phyloP scores from a whole-genome alignment of 2,113 vertebrate species.

The Mohoua ochrocephala region DNA sequence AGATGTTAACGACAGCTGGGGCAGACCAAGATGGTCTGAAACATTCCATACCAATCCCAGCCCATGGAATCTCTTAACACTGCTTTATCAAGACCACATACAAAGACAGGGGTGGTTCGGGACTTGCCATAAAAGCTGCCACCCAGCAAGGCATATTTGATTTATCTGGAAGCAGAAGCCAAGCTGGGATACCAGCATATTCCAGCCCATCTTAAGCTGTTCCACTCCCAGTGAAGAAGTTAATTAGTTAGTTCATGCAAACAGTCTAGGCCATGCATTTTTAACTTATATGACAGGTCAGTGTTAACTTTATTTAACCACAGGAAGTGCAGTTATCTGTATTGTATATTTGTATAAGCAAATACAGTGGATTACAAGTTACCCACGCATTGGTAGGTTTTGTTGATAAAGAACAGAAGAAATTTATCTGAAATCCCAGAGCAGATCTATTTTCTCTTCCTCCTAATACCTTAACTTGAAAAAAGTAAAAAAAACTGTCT shows the following conservation, averaged over 20 bases:
- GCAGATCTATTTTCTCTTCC: not conserved
- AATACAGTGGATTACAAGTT: not conserved
- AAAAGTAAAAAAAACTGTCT: not conserved
- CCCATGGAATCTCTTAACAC: not conserved
- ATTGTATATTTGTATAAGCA: not conserved
- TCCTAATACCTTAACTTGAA: not conserved
- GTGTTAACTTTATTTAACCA: not conserved
- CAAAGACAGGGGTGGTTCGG: not conserved
- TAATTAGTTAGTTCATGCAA: not conserved
- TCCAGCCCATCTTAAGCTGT: not conserved
- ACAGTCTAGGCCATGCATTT: not conserved
- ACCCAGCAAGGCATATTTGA: not conserved
- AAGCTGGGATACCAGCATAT: not conserved
- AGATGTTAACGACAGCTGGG: not conserved
- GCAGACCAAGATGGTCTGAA: not conserved
- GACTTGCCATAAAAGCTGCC: not conserved
- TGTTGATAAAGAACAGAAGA: not conserved
- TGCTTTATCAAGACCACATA: not conserved
- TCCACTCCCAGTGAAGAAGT: not conserved
- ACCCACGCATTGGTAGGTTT: not conserved
- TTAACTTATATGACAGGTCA: not conserved
- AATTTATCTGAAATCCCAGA: not conserved
- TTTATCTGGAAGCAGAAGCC: not conserved
- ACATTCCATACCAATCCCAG: not conserved
- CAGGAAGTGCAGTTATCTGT: not conserved